Evolutionary conservation across 2,113 vertebrate genomes (phyloP), one percentile per base, ranked within the genome.

Genomic region (Planiliza haematocheilus): DNA sequence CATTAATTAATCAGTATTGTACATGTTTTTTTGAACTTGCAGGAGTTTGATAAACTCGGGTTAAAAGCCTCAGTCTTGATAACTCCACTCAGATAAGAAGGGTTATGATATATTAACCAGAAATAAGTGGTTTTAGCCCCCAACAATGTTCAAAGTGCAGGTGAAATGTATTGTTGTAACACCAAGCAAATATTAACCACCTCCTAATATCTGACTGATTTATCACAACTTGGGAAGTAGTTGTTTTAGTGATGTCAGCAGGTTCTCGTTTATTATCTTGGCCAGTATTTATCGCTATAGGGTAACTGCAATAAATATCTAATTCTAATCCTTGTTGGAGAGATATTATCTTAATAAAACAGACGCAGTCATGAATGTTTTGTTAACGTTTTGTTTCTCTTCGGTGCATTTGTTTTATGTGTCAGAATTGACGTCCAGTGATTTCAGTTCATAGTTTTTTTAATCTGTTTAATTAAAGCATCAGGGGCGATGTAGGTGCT

Each of bases 61-160:
- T 60, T 8, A 10, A 51, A 51, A 38, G n/a, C 13, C 1, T 4
- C 0, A 7, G 9, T 12, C 4, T 8, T 50, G 36, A 24, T 17
- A n/a, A 39, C 34, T 57, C 1, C 8, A 8, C 14, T 2, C 2
- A 43, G 18, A 39, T 56, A 36, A 48, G 18, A 39, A 0, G 14
- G 5, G 30, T 20, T 34, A 21, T 51, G 41, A 64, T 46, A 45
- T 21, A 39, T 57, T 62, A 72, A 77, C 60, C 18, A 37, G 17
- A 62, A 37, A 24, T 55, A 5, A n/a, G 16, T 46, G 10, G 14
- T 61, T 14, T 8, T 48, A 30, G 4, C 7, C 12, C 45, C 5
- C 45, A 43, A 12, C 56, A 18, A 51, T 18, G 68, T 75, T 17
- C 71, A 86, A 90, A 87, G 7, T 82, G 39, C 81, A 71, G 55